A percentile compares a stretch with the other conserved stretches of the same genome.
phyloP scores from a whole-genome alignment of 2,797 vertebrate genomes.

The Schizopygopsis pylzovi region DNA sequence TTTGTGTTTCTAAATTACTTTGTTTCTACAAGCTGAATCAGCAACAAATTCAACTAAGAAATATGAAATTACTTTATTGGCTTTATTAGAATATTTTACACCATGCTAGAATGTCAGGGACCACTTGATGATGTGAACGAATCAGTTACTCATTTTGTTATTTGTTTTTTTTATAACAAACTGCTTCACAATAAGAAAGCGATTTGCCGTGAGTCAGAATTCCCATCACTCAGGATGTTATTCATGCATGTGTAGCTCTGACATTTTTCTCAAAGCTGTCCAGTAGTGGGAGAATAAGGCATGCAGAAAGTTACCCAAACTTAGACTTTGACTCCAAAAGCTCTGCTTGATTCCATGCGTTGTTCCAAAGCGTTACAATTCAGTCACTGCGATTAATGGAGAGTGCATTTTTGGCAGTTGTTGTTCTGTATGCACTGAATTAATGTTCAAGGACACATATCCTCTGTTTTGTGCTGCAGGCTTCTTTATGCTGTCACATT shows the following conservation, averaged over 20 bases:
- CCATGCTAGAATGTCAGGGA: background rate
- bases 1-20: background rate
- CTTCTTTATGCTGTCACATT: background rate
- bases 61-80: background rate
- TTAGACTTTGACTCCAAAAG: slow-evolving; percentile 9
- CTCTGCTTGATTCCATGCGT: slow-evolving; percentile 8
- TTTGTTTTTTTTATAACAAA: background rate
- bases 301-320: background rate
- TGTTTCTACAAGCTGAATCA: background rate
- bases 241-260: background rate
- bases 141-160: background rate
- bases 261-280: slow-evolving; percentile 1
- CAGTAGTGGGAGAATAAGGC: background rate
- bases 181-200: background rate
- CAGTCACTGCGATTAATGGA: slow-evolving; percentile 23
- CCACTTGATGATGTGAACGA: background rate
- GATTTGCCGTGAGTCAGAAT: background rate
- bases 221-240: background rate
- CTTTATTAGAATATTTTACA: background rate
- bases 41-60: background rate
- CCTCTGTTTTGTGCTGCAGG: slow-evolving; percentile 3
- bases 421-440: slow-evolving; percentile 33
- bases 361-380: slow-evolving; percentile 25
- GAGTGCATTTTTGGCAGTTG: slow-evolving; percentile 31
- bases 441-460: slow-evolving; percentile 33